Conservation (phyloP, 1,140 invertebrate species). For the Uloborus diversus region DNA sequence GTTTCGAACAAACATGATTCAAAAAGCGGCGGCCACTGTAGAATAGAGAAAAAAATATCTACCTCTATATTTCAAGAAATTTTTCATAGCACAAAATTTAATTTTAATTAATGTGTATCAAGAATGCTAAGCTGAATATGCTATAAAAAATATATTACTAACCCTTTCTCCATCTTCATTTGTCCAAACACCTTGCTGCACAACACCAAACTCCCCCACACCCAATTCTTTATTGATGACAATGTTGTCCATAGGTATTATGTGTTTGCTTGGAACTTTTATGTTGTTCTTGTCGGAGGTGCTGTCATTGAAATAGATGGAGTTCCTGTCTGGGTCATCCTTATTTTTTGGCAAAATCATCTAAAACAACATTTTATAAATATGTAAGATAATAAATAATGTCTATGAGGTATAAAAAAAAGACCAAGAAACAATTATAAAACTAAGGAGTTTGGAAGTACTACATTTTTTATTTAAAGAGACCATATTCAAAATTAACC, state of each 20-base stretch:
- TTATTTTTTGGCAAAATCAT: constrained; percentile 65
- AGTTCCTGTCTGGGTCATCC: constrained; percentile 63
- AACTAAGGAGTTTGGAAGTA: too few species aligned
- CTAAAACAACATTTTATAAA: constrained; percentile 57
- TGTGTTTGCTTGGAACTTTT: constrained; percentile 87
- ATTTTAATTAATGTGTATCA: too few species aligned
- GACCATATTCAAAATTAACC: too few species aligned
- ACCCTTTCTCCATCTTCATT: constrained; percentile 87
- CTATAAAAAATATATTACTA: constrained; percentile 61
- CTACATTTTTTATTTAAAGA: too few species aligned
- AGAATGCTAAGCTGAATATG: too few species aligned
- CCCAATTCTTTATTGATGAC: constrained; percentile 94
- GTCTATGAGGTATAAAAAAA: not conserved
- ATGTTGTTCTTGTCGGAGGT: constrained; percentile 61
- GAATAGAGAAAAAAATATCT: not conserved
- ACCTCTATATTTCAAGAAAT: too few species aligned
- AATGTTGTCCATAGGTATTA: constrained; percentile 93
- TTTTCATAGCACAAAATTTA: too few species aligned
- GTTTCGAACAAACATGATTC: not conserved
- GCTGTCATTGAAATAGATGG: constrained; percentile 65
- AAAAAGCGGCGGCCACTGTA: not conserved
- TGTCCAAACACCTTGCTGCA: constrained; percentile 98
- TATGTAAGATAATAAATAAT: not conserved
- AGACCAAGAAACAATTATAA: too few species aligned
- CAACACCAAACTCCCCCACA: constrained; percentile 95